Conservation (phyloP, 2,797 vertebrate genomes). For the Peromyscus eremicus region DNA sequence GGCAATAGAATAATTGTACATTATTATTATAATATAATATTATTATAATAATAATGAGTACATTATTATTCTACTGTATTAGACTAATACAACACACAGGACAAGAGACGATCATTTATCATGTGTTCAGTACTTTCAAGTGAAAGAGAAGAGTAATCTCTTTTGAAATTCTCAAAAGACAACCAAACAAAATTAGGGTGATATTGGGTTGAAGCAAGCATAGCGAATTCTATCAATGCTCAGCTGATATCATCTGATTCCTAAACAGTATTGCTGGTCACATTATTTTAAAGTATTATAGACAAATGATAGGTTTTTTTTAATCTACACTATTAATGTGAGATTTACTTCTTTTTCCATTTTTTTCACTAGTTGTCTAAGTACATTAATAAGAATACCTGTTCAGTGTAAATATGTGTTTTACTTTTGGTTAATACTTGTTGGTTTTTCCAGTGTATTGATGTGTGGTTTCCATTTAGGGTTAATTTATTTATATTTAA, state of each 20-base stretch:
- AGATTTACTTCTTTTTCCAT: background rate
- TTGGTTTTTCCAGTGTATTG: background rate
- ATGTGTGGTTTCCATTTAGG: background rate
- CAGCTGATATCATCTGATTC: background rate
- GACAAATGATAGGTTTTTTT: background rate
- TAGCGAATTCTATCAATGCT: background rate
- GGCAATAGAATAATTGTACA: background rate
- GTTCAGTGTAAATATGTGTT: background rate
- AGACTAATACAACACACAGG: background rate
- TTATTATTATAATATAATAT: no score
- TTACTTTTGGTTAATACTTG: background rate
- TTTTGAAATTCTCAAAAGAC: background rate
- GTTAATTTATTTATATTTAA: conserved; percentile 28
- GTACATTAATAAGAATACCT: background rate
- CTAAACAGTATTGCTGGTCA: background rate
- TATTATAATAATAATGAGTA: no score
- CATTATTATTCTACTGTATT: no score
- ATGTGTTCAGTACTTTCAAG: background rate
- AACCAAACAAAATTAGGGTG: background rate
- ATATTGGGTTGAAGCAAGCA: background rate
- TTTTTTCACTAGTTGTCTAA: background rate
- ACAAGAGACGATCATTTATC: background rate
- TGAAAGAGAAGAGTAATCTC: background rate
- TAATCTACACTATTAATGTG: background rate
- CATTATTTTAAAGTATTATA: background rate